A percentile compares a stretch with the other conserved stretches of the same genome.
phyloP scores from a whole-genome alignment of 2,113 vertebrate species.

The Sclerurus mexicanus region DNA sequence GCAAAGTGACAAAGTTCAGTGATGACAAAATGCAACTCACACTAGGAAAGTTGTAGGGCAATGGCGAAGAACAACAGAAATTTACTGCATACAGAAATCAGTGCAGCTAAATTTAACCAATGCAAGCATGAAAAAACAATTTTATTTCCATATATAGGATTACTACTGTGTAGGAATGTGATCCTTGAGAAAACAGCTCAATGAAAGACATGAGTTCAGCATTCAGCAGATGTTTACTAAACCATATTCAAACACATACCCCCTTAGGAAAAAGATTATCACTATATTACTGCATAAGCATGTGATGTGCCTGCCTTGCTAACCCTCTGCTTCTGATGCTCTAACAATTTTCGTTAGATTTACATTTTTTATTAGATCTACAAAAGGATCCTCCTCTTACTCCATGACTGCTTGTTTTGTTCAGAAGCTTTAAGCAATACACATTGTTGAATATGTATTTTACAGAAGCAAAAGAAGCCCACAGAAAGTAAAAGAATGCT shows the following conservation, averaged over 20 bases:
- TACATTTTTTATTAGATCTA: not conserved
- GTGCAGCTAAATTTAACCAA: not conserved
- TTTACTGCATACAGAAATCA: not conserved
- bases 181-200: not conserved
- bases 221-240: not conserved
- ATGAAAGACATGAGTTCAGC: not conserved
- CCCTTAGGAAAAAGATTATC: not conserved
- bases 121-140: not conserved
- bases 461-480: not conserved
- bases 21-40: not conserved
- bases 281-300: not conserved
- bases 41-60: not conserved
- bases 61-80: not conserved
- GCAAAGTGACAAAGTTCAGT: not conserved
- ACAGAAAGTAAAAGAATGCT: not conserved
- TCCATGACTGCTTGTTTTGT: not conserved
- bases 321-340: not conserved
- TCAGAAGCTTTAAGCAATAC: not conserved
- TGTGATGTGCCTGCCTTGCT: not conserved
- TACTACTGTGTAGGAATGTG: not conserved
- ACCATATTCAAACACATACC: rapidly evolving
- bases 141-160: not conserved
- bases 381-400: not conserved
- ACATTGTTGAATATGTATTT: not conserved
- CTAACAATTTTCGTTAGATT: not conserved